Conservation (phyloP, 2,797 vertebrate species). For the Ficedula albicollis region DNA sequence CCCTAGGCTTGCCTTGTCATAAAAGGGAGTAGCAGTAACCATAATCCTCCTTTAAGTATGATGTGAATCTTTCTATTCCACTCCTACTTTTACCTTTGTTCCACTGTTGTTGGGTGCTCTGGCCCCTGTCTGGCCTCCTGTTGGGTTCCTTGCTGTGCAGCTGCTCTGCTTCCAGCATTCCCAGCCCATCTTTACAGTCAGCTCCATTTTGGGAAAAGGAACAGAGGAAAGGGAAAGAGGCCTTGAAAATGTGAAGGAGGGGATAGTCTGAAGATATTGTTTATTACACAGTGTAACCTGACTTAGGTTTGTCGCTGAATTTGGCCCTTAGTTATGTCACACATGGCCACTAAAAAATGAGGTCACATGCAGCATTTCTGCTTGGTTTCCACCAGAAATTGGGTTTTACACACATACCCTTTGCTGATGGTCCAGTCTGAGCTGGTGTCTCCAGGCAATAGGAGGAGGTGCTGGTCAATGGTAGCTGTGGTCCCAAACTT, state of each 20-base stretch:
- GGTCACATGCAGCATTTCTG: neutral
- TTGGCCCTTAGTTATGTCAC: neutral
- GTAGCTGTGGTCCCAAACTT: neutral
- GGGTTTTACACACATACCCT: neutral
- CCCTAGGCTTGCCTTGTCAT: neutral
- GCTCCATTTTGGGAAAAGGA: neutral
- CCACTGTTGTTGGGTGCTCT: neutral
- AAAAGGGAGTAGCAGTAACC: neutral
- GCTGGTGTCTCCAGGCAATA: neutral
- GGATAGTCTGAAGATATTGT: neutral
- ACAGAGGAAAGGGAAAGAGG: neutral
- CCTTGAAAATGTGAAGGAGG: neutral
- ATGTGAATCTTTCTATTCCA: neutral
- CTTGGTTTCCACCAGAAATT: neutral
- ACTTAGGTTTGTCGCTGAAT: neutral
- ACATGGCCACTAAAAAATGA: neutral
- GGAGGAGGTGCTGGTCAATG: neutral
- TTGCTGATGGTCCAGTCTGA: neutral
- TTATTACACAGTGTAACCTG: neutral
- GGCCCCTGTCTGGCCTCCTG: neutral
- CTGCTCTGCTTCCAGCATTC: neutral
- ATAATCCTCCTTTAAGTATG: neutral
- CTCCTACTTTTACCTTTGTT: neutral
- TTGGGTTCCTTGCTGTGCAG: neutral
- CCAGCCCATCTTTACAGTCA: neutral